Evolutionary conservation across 2,797 vertebrate genomes (phyloP), one percentile per base, ranked within the genome.

Genomic region (Fringilla coelebs): DNA sequence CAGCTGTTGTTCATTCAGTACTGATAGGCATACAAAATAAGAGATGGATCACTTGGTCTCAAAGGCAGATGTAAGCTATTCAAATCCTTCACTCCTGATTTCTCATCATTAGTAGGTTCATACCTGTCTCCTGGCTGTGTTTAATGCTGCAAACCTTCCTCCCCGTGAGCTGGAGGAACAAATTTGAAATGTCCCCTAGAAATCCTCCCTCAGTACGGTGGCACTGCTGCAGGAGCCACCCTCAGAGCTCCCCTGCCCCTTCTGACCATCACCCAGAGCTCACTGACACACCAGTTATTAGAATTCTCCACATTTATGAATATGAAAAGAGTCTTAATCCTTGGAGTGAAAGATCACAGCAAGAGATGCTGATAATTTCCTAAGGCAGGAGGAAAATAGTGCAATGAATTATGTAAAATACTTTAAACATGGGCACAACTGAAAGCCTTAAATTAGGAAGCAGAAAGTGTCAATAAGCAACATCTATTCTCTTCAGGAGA

Each of bases 321-420:
- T 72, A 79, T 81, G 84, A 49, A 83, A 61, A 73, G 38, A 71
- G 28, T 13, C 55, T 66, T 89, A 86, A 87, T 89, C 79, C 79
- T 84, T 62, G 34, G 52, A 95, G 70, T 66, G 76, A 94, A 61
- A 85, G 68, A 85, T 80, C 76, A 52, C 76, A 94, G 84, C 57
- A 88, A 85, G 75, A 51, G 63, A 93, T 91, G 49, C 46, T 91
- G 89, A 55, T 48, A 18, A 75, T 77, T 91, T 83, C 41, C 52
- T 54, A 36, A 31, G 57, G 66, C 55, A 95, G 68, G 68, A 86
- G 89, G 74, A 85, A 92, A 96, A 95, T 8, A 85, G 52, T 31
- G 20, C 60, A 66, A 51, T 66, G 32, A 92, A 76, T 72, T 78
- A 71, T 34, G 62, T 29, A 70, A 92, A 82, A 40, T 17, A 67